These are phyloP conservation scores for Littorina saxatilis DNA, from an alignment of 1,140 invertebrate species.

Conservation along the genomic window DNA sequence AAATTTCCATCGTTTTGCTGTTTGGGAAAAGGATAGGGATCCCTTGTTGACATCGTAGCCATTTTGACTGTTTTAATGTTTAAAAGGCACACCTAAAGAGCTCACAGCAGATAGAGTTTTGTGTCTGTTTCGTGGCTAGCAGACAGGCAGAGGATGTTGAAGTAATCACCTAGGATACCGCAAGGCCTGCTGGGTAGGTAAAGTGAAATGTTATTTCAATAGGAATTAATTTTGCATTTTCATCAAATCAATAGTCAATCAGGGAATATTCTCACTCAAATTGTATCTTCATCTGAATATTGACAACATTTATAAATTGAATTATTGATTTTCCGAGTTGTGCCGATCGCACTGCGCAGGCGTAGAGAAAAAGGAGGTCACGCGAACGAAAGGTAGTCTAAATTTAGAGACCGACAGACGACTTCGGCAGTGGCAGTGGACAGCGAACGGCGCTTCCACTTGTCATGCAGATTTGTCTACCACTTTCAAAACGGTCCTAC, in stretches of 20 bases:
- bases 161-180: constrained; percentile 31
- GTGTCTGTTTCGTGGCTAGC: not conserved
- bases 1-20: constrained; percentile 72
- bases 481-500: too few species aligned
- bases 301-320: not conserved
- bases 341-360: not conserved
- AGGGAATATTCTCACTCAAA: too few species aligned
- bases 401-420: constrained; percentile 9
- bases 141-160: constrained; percentile 28
- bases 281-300: too few species aligned
- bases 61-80: constrained; percentile 18
- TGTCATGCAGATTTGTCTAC: too few species aligned
- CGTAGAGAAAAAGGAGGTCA: not conserved
- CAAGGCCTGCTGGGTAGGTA: not conserved
- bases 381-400: not conserved
- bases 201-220: not conserved
- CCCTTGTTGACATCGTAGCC: constrained; percentile 58
- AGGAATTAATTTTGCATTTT: not conserved
- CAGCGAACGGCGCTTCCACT: too few species aligned
- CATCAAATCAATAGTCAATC: too few species aligned
- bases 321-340: not conserved
- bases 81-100: not conserved
- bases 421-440: too few species aligned
- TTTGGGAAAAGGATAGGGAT: constrained; percentile 73
- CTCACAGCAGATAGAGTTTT: not conserved